A percentile compares a stretch with the other conserved stretches of the same genome.
Conservation (phyloP, 2,888 invertebrate genomes). For the Torymus tubicola region DNA sequence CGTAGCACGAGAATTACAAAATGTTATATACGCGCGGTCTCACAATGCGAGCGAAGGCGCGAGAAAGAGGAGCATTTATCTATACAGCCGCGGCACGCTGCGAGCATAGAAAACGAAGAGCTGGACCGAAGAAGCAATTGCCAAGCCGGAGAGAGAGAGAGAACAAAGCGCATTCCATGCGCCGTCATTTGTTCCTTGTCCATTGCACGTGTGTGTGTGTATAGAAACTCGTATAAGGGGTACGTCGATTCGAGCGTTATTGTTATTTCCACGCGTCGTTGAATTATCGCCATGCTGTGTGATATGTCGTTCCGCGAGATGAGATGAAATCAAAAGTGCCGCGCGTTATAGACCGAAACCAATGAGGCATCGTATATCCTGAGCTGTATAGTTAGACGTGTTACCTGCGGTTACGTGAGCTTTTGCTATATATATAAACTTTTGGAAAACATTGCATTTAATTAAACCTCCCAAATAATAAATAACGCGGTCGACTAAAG, state of each 20-base stretch:
- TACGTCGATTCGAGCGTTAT: slow-evolving; percentile 63
- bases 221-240: background rate
- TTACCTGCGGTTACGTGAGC: too few species aligned
- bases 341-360: too few species aligned
- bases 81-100: slow-evolving; percentile 6
- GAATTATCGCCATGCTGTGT: slow-evolving; percentile 39
- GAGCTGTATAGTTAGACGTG: too few species aligned
- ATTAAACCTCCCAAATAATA: too few species aligned
- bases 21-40: too few species aligned
- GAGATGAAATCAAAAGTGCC: too few species aligned
- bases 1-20: too few species aligned
- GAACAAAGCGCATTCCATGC: slow-evolving; percentile 74
- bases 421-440: too few species aligned
- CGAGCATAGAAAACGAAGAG: slow-evolving; percentile 20
- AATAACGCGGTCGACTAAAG: too few species aligned
- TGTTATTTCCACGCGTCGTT: slow-evolving; percentile 64
- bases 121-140: slow-evolving; percentile 53
- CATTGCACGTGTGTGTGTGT: slow-evolving; percentile 2
- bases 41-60: background rate
- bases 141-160: slow-evolving; percentile 54
- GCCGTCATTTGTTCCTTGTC: slow-evolving; percentile 71
- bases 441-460: too few species aligned
- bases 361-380: too few species aligned
- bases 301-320: too few species aligned
- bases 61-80: slow-evolving; percentile 44